Evolutionary conservation across 2,113 vertebrate genomes (phyloP).

Genomic region (Empidonax alnorum): DNA sequence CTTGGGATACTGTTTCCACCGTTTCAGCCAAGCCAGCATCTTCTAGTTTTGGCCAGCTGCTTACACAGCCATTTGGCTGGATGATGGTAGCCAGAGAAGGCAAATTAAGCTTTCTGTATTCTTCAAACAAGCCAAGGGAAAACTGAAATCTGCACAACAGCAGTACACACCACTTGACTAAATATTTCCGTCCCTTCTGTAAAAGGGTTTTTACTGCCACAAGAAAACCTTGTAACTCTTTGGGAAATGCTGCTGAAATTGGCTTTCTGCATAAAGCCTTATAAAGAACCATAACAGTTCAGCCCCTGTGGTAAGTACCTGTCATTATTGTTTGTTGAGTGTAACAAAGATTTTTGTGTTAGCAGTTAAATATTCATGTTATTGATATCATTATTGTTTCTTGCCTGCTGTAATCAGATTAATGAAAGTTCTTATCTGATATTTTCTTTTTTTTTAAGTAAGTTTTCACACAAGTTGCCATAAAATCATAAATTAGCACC

Average conservation of each 20-base stretch:
- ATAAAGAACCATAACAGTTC: background rate
- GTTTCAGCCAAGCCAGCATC: background rate
- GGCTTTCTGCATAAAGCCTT: background rate
- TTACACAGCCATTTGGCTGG: background rate
- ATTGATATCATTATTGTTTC: background rate
- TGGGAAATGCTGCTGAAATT: background rate
- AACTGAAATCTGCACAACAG: background rate
- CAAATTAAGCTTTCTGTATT: background rate
- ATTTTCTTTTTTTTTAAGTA: background rate
- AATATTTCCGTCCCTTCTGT: background rate
- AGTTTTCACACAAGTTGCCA: background rate
- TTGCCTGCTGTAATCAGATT: background rate
- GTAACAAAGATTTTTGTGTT: background rate
- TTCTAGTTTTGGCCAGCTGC: background rate
- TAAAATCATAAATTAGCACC: background rate
- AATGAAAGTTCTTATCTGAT: background rate
- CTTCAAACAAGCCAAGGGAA: background rate
- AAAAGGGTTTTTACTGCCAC: background rate
- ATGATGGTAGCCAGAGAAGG: background rate
- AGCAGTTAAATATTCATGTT: background rate
- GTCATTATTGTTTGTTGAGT: background rate
- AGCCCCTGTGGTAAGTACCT: background rate
- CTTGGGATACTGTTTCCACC: background rate
- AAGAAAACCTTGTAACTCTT: background rate
- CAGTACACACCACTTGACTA: background rate